phyloP scores from a whole-genome alignment of 2,888 invertebrate genomes.

The Drosophila setosimentum region DNA sequence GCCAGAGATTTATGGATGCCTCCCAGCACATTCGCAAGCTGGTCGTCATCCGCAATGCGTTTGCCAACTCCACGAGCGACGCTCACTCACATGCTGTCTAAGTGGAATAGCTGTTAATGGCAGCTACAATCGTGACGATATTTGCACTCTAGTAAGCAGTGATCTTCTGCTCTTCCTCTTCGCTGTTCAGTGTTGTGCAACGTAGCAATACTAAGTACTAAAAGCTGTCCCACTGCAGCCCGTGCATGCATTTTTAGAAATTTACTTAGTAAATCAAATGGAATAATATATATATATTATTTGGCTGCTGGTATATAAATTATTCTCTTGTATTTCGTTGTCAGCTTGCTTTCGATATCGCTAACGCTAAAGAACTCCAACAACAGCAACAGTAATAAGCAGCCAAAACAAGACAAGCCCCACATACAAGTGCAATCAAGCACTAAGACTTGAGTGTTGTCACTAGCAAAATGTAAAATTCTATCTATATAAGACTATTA shows the following conservation, averaged over 20 bases:
- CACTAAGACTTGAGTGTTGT: slow-evolving; percentile 31
- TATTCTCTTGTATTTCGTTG: slow-evolving; percentile 72
- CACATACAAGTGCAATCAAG: slow-evolving; percentile 20
- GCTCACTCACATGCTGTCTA: slow-evolving; percentile 76
- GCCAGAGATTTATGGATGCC: slow-evolving; percentile 80
- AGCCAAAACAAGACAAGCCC: slow-evolving; percentile 40
- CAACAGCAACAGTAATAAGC: slow-evolving; percentile 41
- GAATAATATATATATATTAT: neutral
- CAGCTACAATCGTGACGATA: neutral
- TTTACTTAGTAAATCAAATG: neutral
- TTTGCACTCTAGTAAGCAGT: slow-evolving; percentile 46
- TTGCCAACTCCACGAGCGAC: slow-evolving; percentile 58
- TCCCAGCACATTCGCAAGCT: slow-evolving; percentile 82
- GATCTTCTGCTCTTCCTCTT: slow-evolving; percentile 31
- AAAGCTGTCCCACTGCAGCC: neutral
- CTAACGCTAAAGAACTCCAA: slow-evolving; percentile 62
- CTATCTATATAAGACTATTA: slow-evolving; percentile 27
- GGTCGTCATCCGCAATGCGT: slow-evolving; percentile 82
- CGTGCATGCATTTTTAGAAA: slow-evolving; percentile 25
- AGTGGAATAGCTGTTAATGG: neutral
- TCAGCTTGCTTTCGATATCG: slow-evolving; percentile 74
- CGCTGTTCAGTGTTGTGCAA: slow-evolving; percentile 63
- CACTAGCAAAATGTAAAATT: slow-evolving; percentile 4
- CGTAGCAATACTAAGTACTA: slow-evolving; percentile 30
- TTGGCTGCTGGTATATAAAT: slow-evolving; percentile 33